Percentiles rank a stretch among this genome's conserved stretches.
These are phyloP conservation scores for Pocillopora grandis DNA, from an alignment of 92 coral and sea anemone genomes.

Conservation along the genomic window DNA sequence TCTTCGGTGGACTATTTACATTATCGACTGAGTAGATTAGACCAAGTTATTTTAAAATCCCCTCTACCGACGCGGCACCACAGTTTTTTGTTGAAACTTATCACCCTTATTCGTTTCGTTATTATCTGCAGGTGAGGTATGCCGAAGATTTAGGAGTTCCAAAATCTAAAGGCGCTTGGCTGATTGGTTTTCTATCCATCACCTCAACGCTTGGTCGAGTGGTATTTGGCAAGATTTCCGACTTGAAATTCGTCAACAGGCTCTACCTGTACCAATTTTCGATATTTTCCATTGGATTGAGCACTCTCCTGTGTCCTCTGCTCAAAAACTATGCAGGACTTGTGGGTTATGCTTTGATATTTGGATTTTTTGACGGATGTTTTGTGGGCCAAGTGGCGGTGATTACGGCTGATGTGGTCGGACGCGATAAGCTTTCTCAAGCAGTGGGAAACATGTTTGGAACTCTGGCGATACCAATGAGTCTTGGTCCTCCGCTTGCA, in stretches of 20 bases:
- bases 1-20: too few species aligned
- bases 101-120: not conserved
- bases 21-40: not conserved
- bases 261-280: conserved; percentile 66
- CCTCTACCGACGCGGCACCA: too few species aligned
- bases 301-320: conserved; percentile 78
- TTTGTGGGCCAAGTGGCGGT: conserved; percentile 97
- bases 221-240: conserved; percentile 89
- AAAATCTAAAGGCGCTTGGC: conserved; percentile 85
- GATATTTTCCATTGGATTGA: conserved; percentile 69
- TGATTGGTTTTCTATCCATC: conserved; percentile 87
- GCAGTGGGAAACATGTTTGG: conserved; percentile 97
- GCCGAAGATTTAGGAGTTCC: conserved; percentile 83
- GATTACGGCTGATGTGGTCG: conserved; percentile 89
- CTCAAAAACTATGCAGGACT: conserved; percentile 72
- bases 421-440: conserved; percentile 86
- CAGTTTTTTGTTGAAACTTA: not conserved
- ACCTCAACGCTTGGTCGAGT: conserved; percentile 86
- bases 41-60: not conserved
- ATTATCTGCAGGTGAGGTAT: conserved; percentile 62
- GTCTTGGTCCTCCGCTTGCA: conserved; percentile 97
- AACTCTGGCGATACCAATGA: conserved; percentile 87
- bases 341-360: conserved; percentile 70
- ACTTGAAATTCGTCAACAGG: conserved; percentile 71
- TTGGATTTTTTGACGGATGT: conserved; percentile 96